A percentile compares a stretch with the other conserved stretches of the same genome.
These are phyloP conservation scores for Aramus guarauna DNA, from an alignment of 2,113 vertebrate species.

Conservation along the genomic window DNA sequence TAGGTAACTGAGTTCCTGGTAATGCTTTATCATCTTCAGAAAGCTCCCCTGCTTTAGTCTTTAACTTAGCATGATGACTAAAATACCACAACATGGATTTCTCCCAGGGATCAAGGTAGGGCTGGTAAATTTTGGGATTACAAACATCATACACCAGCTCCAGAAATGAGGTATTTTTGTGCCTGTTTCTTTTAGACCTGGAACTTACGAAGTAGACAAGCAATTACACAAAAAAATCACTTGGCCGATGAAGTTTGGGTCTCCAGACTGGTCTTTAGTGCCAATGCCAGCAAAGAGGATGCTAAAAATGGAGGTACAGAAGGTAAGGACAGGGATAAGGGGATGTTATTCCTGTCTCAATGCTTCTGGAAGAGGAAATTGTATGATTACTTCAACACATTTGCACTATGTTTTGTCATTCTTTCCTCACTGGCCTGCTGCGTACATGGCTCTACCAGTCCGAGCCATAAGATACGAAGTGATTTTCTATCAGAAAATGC, in stretches of 20 bases:
- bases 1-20: not conserved
- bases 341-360: not conserved
- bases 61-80: not conserved
- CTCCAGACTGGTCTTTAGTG: conserved; percentile 82
- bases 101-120: not conserved
- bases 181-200: conserved; percentile 73
- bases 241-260: conserved; percentile 88
- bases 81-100: not conserved
- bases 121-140: not conserved
- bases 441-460: not conserved
- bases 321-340: not conserved
- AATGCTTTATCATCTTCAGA: not conserved
- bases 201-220: conserved; percentile 65
- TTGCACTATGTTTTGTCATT: not conserved
- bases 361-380: not conserved
- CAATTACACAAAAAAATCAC: conserved; percentile 65
- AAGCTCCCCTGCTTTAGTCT: not conserved
- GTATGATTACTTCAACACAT: accelerated
- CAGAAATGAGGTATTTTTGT: not conserved
- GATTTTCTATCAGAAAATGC: not conserved
- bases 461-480: not conserved
- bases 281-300: conserved; percentile 69
- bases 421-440: not conserved
- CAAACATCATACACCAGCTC: not conserved
- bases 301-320: conserved; percentile 75